Percentiles rank a stretch among this genome's conserved stretches.
These are phyloP conservation scores for Ciconia stormi DNA, from an alignment of 2,113 vertebrate species.

Conservation along the genomic window DNA sequence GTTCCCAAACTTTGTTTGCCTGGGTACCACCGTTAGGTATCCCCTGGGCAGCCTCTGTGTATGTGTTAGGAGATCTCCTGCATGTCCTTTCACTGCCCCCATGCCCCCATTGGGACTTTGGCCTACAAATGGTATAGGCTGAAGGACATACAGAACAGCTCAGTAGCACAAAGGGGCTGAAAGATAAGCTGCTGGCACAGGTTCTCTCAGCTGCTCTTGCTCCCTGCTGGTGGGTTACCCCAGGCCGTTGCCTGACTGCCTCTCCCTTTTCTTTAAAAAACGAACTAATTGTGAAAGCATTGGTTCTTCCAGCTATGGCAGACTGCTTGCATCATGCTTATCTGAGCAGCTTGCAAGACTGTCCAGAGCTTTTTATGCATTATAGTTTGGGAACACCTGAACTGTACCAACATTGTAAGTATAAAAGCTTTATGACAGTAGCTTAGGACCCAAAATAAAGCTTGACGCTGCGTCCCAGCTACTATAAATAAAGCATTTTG, in stretches of 20 bases:
- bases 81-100: neutral
- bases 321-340: neutral
- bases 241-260: neutral
- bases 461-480: neutral
- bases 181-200: neutral
- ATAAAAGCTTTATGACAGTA: neutral
- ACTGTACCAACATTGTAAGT: neutral
- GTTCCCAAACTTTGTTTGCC: neutral
- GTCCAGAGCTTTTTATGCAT: neutral
- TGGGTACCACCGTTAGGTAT: neutral
- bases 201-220: neutral
- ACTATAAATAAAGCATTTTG: neutral
- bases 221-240: neutral
- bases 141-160: neutral
- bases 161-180: neutral
- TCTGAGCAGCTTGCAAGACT: neutral
- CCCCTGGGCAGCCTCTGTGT: neutral
- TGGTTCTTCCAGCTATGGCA: neutral
- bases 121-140: neutral
- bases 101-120: neutral
- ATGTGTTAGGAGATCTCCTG: neutral
- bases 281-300: neutral
- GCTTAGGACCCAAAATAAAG: neutral
- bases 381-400: neutral
- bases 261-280: neutral